Conservation (phyloP, 35 echinoderm and acorn worm genomes). For the Stichopus chloronotus region DNA sequence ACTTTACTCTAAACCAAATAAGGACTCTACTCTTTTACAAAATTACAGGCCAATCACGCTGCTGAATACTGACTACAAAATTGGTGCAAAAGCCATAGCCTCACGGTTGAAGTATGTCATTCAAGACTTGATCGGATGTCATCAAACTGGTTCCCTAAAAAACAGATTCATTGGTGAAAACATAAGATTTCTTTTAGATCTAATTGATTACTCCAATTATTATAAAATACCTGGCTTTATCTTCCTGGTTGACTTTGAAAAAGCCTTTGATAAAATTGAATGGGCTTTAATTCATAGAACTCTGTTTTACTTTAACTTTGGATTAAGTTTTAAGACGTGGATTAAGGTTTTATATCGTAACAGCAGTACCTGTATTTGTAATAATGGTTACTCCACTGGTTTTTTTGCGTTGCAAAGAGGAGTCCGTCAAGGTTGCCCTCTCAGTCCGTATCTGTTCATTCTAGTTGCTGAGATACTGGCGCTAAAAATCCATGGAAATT, state of each 20-base stretch:
- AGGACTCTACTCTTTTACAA: too few relatives aligned
- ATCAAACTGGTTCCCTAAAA: too few relatives aligned
- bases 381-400: background rate
- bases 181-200: background rate
- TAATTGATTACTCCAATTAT: background rate
- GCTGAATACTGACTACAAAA: too few relatives aligned
- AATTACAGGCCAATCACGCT: too few relatives aligned
- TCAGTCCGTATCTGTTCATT: too few relatives aligned
- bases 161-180: background rate
- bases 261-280: background rate
- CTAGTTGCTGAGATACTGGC: too few relatives aligned
- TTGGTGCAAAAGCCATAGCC: too few relatives aligned
- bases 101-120: too few relatives aligned
- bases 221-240: background rate
- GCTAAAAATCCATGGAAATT: too few relatives aligned
- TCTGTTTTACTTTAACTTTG: background rate
- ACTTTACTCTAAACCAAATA: too few relatives aligned
- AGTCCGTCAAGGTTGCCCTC: too few relatives aligned
- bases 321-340: background rate
- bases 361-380: constrained; percentile 1
- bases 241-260: background rate
- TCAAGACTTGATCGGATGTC: too few relatives aligned
- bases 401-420: background rate
- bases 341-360: background rate
- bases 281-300: background rate